These are phyloP conservation scores for Strigamia transsilvanica DNA, from an alignment of 2,888 invertebrate species.

Conservation along the genomic window DNA sequence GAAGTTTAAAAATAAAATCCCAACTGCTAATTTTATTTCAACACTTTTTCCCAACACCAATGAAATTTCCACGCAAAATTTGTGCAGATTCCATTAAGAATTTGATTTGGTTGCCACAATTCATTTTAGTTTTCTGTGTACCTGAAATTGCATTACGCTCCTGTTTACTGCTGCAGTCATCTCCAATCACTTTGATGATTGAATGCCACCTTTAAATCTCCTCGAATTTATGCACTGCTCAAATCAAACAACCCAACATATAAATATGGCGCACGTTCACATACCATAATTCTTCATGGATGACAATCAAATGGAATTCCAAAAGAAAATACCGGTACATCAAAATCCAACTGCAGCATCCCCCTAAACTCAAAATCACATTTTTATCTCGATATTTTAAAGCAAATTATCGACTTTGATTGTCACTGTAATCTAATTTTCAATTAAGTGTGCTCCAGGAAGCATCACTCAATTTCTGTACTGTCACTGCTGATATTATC, in stretches of 20 bases:
- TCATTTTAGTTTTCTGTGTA: too few relatives aligned
- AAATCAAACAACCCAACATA: background rate
- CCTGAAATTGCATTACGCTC: too few relatives aligned
- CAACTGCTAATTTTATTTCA: too few relatives aligned
- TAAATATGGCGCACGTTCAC: background rate
- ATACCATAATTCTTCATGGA: background rate
- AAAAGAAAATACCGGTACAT: background rate
- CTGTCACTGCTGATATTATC: constrained; percentile 21
- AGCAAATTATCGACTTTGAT: constrained; percentile 20
- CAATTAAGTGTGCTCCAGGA: constrained; percentile 22
- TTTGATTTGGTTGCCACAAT: too few relatives aligned
- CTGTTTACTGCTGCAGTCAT: background rate
- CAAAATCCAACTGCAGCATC: background rate
- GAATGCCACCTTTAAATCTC: background rate
- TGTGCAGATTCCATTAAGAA: too few relatives aligned
- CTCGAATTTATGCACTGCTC: background rate
- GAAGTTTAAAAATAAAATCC: too few relatives aligned
- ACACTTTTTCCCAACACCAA: too few relatives aligned
- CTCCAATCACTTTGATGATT: background rate
- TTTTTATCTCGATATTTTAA: background rate
- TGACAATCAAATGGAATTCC: background rate
- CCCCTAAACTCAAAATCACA: background rate
- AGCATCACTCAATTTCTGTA: constrained; percentile 20
- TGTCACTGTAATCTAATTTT: constrained; percentile 2
- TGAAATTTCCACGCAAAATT: too few relatives aligned